phyloP scores from a whole-genome alignment of 2,113 vertebrate genomes.

The Poecile atricapillus region DNA sequence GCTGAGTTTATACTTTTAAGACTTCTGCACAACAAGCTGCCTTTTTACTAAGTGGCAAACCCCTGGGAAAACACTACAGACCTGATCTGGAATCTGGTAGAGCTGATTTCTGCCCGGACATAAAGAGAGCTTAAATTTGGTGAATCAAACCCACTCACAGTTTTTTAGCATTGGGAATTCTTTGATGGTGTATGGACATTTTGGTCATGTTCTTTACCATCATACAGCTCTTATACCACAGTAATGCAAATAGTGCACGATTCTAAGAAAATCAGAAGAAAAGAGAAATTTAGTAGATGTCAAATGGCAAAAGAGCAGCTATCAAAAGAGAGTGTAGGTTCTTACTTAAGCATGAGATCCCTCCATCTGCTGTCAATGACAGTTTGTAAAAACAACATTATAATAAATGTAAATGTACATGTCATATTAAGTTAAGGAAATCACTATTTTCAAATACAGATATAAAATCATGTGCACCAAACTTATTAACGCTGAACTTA shows the following conservation, averaged over 20 bases:
- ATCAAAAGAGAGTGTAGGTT: background rate
- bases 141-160: background rate
- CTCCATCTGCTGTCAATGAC: background rate
- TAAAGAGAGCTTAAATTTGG: slow-evolving; percentile 23
- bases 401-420: background rate
- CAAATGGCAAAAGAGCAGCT: background rate
- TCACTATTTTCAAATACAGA: background rate
- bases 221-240: background rate
- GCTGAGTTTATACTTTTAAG: background rate
- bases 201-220: background rate
- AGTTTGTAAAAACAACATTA: background rate
- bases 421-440: background rate
- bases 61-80: background rate
- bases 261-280: slow-evolving; percentile 28
- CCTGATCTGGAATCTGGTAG: slow-evolving; percentile 11
- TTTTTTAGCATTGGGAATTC: background rate
- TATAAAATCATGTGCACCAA: background rate
- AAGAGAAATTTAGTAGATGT: background rate
- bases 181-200: background rate
- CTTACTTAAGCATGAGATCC: background rate
- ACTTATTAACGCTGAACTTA: background rate
- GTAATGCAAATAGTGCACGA: background rate
- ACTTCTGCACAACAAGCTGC: slow-evolving; percentile 2
- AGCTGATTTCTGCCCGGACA: background rate
- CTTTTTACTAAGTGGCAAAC: slow-evolving; percentile 41